Evolutionary conservation across 2,113 vertebrate species (phyloP), one percentile per base, ranked within the genome.

Genomic region (Psittacula cyanocephala): DNA sequence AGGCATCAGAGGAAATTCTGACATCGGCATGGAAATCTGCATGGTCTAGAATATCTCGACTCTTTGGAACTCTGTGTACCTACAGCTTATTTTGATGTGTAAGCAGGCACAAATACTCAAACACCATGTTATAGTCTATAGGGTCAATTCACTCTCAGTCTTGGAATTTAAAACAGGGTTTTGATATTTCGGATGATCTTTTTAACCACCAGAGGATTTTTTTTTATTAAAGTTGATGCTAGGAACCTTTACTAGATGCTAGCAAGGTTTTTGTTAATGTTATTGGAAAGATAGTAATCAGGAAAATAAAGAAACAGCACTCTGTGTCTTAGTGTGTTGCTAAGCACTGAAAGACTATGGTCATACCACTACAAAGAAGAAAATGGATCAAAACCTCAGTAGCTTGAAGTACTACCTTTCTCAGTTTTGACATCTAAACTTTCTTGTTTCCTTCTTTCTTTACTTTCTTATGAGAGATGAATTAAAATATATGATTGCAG

Each of bases 211-310:
- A 44, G 7, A 3, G 13, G 11, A 92, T 7, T 18, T 5, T 2
- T 16, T 44, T 68, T 77, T 72, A 23, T 18, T 50, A 15, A 74
- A 78, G 23, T 3, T 76, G 8, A 11, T 41, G 7, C 14, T 60
- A 82, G 29, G 47, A 88, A 69, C 60, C 25, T 72, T 79, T 77
- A 24, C 10, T 33, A 62, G 41, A 29, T 2, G 1, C 7, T 67
- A 2, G 1, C 13, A 69, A 5, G 2, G 0, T 1, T 35, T 65
- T 76, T 52, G 37, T 53, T 85, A 72, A 69, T 77, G 4, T 55
- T 71, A 24, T 27, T 64, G 55, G 50, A 85, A 53, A 92, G 8
- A 52, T 4, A 60, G 3, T 47, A 50, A 75, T 75, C 62, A 79
- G 24, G n/a, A 91, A 47, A 16, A 81, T 64, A 75, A 53, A 69